These are phyloP conservation scores for Ochropleura plecta DNA, from an alignment of 2,888 invertebrate genomes.

Conservation along the genomic window DNA sequence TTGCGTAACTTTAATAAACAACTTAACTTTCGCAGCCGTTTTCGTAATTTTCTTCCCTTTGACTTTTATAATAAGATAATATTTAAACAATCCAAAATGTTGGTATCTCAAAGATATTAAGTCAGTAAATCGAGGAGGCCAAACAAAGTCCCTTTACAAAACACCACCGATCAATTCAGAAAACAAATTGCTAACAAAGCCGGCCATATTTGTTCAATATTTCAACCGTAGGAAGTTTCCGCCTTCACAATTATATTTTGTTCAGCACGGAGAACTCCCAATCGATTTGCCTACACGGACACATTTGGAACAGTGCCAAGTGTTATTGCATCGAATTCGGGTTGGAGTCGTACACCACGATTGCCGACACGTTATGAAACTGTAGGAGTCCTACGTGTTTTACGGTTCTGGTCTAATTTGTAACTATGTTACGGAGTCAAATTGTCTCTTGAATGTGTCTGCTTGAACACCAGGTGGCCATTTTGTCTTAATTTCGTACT, in stretches of 20 bases:
- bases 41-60: neutral
- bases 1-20: neutral
- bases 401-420: constrained; percentile 50
- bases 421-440: constrained; percentile 40
- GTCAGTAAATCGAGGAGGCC: constrained; percentile 36
- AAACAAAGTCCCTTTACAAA: constrained; percentile 42
- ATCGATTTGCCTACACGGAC: constrained; percentile 85
- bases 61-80: neutral
- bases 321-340: constrained; percentile 83
- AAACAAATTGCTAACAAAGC: constrained; percentile 61
- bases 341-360: constrained; percentile 68
- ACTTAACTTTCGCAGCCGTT: neutral
- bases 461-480: neutral
- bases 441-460: constrained; percentile 11
- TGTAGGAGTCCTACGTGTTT: constrained; percentile 54
- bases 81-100: neutral
- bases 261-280: constrained; percentile 67
- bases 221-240: constrained; percentile 60
- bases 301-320: constrained; percentile 85
- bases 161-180: constrained; percentile 56
- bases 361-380: constrained; percentile 73
- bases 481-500: constrained; percentile 9
- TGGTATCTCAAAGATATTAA: constrained; percentile 32
- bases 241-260: constrained; percentile 67
- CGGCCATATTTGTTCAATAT: constrained; percentile 63